Evolutionary conservation across 2,797 vertebrate genomes (phyloP).

Genomic region (Potorous gilbertii): DNA sequence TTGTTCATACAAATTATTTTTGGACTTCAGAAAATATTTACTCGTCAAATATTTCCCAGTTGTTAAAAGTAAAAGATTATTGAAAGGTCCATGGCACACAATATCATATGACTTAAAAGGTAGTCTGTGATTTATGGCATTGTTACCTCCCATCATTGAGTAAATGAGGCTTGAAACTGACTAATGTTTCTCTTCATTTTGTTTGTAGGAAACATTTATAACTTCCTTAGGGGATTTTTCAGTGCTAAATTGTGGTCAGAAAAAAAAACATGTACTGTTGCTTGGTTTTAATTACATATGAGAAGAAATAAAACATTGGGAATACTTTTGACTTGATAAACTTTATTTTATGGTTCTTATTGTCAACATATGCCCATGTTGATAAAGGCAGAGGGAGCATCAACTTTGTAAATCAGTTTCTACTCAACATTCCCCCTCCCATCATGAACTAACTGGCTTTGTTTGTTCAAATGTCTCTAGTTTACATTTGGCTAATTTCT

Average conservation of each 20-base stretch:
- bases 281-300: slow-evolving; percentile 83
- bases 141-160: slow-evolving; percentile 79
- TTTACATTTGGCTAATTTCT: neutral
- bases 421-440: slow-evolving; percentile 5
- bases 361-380: slow-evolving; percentile 51
- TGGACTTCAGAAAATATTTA: slow-evolving; percentile 80
- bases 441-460: neutral
- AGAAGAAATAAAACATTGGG: slow-evolving; percentile 75
- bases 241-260: slow-evolving; percentile 58
- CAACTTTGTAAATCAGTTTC: slow-evolving; percentile 33
- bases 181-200: slow-evolving; percentile 85
- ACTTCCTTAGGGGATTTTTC: slow-evolving; percentile 80
- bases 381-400: slow-evolving; percentile 52
- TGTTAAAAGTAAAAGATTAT: slow-evolving; percentile 79
- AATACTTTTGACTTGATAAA: slow-evolving; percentile 76
- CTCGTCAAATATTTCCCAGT: slow-evolving; percentile 76
- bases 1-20: slow-evolving; percentile 59
- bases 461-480: neutral
- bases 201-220: slow-evolving; percentile 85
- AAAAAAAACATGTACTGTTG: slow-evolving; percentile 73
- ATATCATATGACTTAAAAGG: slow-evolving; percentile 79
- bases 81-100: slow-evolving; percentile 76
- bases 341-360: slow-evolving; percentile 64
- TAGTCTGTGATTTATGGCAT: slow-evolving; percentile 84
- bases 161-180: slow-evolving; percentile 85